Evolutionary conservation across 2,888 invertebrate genomes (phyloP).

Genomic region (Leucophora obtusa): DNA sequence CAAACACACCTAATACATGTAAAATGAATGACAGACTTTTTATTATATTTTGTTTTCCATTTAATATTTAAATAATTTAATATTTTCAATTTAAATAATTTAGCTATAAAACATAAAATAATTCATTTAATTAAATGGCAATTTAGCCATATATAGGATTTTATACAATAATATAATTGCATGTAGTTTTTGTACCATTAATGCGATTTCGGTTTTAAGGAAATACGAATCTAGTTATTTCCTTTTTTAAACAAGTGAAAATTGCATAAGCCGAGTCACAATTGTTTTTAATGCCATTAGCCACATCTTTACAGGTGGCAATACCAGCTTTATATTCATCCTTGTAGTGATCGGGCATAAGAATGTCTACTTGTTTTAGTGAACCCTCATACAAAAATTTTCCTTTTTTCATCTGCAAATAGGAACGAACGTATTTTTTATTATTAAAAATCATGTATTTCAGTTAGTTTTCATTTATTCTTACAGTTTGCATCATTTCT

Average conservation of each 20-base stretch:
- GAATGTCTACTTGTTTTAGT: conserved; percentile 76
- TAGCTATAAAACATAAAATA: no score
- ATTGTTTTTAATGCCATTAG: conserved; percentile 74
- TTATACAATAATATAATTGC: background rate
- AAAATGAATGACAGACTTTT: no score
- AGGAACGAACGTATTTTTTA: background rate
- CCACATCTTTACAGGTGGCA: conserved; percentile 71
- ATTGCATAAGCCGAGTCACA: conserved; percentile 75
- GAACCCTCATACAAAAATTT: conserved; percentile 75
- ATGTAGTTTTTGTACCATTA: background rate
- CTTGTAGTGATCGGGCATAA: conserved; percentile 76
- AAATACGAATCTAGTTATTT: conserved; percentile 73
- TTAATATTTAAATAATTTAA: no score
- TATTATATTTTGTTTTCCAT: no score
- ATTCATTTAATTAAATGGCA: no score
- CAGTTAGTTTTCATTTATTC: conserved; percentile 39
- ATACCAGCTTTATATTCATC: conserved; percentile 71
- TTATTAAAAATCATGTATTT: no score
- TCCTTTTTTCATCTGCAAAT: conserved; percentile 76
- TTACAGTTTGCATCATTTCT: conserved; percentile 80
- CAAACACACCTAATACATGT: no score
- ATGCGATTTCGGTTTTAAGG: conserved; percentile 66
- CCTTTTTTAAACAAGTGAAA: conserved; percentile 70
- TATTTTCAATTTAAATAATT: no score
- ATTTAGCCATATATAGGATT: no score